Evolutionary conservation across 2,113 vertebrate species (phyloP).

Genomic region (Triplophysa siluroides): DNA sequence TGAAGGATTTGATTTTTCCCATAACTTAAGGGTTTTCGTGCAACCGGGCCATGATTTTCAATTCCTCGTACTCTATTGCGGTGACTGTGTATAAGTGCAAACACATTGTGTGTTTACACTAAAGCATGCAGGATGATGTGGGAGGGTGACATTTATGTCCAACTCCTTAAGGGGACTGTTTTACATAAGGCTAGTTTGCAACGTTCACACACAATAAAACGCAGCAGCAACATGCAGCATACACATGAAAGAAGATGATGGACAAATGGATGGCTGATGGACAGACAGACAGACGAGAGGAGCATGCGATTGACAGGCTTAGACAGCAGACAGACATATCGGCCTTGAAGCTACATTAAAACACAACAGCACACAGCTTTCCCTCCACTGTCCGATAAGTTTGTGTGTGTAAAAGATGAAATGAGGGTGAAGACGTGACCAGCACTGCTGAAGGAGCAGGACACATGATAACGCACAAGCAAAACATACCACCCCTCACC

Average conservation of each 20-base stretch:
- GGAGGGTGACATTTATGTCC: slow-evolving; percentile 59
- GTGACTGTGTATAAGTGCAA: slow-evolving; percentile 1
- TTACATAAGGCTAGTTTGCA: slow-evolving; percentile 45
- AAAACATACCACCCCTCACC: slow-evolving; percentile 7
- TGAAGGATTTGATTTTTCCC: no score
- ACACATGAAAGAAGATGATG: slow-evolving; percentile 51
- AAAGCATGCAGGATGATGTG: background rate
- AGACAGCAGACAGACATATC: slow-evolving; percentile 64
- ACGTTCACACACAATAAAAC: slow-evolving; percentile 16
- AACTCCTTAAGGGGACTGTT: slow-evolving; percentile 61
- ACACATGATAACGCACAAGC: slow-evolving; percentile 8
- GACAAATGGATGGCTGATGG: slow-evolving; percentile 56
- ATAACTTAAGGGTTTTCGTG: no score
- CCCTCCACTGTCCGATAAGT: background rate
- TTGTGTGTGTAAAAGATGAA: background rate
- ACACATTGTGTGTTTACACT: background rate
- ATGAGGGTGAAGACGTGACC: slow-evolving; percentile 20
- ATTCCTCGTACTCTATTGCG: background rate
- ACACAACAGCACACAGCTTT: slow-evolving; percentile 52
- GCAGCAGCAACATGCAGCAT: slow-evolving; percentile 52
- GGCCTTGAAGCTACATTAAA: slow-evolving; percentile 61
- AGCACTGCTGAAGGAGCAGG: slow-evolving; percentile 46
- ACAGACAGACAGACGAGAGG: slow-evolving; percentile 32
- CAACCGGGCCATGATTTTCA: background rate
- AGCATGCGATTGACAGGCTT: slow-evolving; percentile 62